Base-by-base conservation (phyloP, 2,888 invertebrate species). In the Alloscopus bannaensis region DNA sequence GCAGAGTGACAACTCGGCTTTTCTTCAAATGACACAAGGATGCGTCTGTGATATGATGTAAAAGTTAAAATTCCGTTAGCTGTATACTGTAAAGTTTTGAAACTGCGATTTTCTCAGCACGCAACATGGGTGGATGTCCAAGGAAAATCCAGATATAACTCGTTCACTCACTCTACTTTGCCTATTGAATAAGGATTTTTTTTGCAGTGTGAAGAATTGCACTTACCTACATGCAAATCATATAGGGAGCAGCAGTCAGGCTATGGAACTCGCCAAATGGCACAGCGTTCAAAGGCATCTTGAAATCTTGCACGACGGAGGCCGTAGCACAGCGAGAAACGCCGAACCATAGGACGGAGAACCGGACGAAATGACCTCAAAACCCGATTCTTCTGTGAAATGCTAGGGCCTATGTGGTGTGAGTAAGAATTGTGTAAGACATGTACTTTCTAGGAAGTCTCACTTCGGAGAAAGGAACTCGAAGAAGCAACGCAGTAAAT, bases 361-460 rank as follows among this genome's bases (percentile, higher is more conserved):
- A 66, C 47, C 24, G 13, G 52, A 31, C 18, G 42, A 69, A 69
- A 69, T 76, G 76, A 76, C 76, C 76, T 69, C 76, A 45, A 76
- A 76, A 76, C 76, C 76, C 62, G 76, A 29, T 68, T 76, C 42
- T 65, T 13, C 59, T 47, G 31, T 20, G 31, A 59, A 18, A 60
- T 52, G 52, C 52, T 3, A 24, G 52, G n/a, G 4, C 4, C 3
- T 52, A 11, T 3, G 29, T 8, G 22, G 24, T 24, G 24, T 3
- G 45, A 52, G 26, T 6, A 29, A 29, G 22, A 2, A 3, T 3
- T 50, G 20, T 20, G 2, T 22, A 50, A 18, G 11, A 1, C 2
- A 18, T 50, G 50, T 18, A 50, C 47, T n/a, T 47, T n/a, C 47
- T n/a, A 11, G 3, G 18, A 47, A n/a, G 20, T n/a, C 50, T 18